Evolutionary conservation across 2,888 invertebrate genomes (phyloP).

Genomic region (Hesperia comma): DNA sequence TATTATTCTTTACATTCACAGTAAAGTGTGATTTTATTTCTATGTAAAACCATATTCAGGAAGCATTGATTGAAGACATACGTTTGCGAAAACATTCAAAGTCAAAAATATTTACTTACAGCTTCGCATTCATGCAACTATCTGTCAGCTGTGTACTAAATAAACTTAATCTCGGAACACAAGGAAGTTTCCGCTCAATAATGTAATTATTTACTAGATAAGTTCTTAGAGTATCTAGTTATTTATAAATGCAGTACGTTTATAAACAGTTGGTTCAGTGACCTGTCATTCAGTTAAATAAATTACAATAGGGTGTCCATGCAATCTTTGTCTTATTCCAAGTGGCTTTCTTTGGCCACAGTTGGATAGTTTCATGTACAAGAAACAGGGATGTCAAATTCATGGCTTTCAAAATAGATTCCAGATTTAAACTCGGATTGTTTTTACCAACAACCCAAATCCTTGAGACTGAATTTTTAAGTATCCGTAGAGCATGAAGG

Average conservation of each 20-base stretch:
- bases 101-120: not conserved
- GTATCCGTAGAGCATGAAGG: too few species aligned
- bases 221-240: slow-evolving; percentile 9
- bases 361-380: too few species aligned
- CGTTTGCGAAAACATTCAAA: not conserved
- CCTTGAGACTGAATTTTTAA: too few species aligned
- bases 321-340: not conserved
- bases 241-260: slow-evolving; percentile 10
- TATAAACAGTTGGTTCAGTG: slow-evolving; percentile 38
- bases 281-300: slow-evolving; percentile 38
- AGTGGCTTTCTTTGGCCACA: too few species aligned
- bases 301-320: slow-evolving; percentile 20
- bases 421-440: not conserved
- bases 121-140: not conserved
- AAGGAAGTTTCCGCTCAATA: slow-evolving; percentile 20
- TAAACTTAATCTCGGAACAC: slow-evolving; percentile 12
- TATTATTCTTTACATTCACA: too few species aligned
- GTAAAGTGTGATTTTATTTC: too few species aligned
- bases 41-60: too few species aligned
- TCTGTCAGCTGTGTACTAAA: not conserved
- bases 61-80: too few species aligned
- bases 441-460: not conserved
- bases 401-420: too few species aligned
- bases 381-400: too few species aligned
- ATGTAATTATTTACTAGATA: slow-evolving; percentile 23